Base-by-base conservation (phyloP, 2,113 vertebrate genomes). In the Brachyhypopomus occidentalis region DNA sequence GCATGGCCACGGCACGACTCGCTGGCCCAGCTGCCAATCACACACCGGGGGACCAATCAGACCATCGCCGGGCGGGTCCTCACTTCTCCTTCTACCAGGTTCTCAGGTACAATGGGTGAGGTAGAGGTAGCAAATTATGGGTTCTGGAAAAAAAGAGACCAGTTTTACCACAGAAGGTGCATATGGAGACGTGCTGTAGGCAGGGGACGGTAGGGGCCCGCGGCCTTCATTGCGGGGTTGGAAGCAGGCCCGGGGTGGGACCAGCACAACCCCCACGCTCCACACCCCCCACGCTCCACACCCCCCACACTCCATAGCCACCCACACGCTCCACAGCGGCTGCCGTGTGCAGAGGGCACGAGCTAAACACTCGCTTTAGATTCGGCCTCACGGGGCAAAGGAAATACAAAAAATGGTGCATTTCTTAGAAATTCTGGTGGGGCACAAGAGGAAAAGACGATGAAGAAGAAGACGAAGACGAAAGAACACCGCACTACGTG, bases 351-450 rank as follows among this genome's bases (percentile, higher is more conserved):
- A 56, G 19, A 23, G 48, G 79, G 22, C 30, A 14, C 12, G 69
- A 48, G 41, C 48, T 27, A n/a, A 71, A 63, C 56, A 20, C 22
- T 45, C n/a, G 36, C 62, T 66, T 83, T 63, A 83, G 84, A 86
- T 83, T 86, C 59, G 27, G 69, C 69, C 80, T 83, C 69, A 85
- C 80, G 80, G 83, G 66, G 52, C n/a, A 73, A 11, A 80, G 84
- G 81, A 83, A 86, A 86, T 74, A 78, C 80, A 82, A 78, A 83
- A 77, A 79, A 83, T 62, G 52, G 58, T 52, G n/a, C 25, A 86
- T 88, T 91, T 92, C 90, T 90, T 48, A 90, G 88, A 92, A 91
- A 88, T 78, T 27, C 74, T 85, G 1, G 38, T 84, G 59, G 85
- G 84, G 88, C 88, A 89, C 87, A 84, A 89, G 82, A 76, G 78